A percentile compares a stretch with the other conserved stretches of the same genome.
phyloP scores from a whole-genome alignment of 2,113 vertebrate genomes.

The Cisticola juncidis region DNA sequence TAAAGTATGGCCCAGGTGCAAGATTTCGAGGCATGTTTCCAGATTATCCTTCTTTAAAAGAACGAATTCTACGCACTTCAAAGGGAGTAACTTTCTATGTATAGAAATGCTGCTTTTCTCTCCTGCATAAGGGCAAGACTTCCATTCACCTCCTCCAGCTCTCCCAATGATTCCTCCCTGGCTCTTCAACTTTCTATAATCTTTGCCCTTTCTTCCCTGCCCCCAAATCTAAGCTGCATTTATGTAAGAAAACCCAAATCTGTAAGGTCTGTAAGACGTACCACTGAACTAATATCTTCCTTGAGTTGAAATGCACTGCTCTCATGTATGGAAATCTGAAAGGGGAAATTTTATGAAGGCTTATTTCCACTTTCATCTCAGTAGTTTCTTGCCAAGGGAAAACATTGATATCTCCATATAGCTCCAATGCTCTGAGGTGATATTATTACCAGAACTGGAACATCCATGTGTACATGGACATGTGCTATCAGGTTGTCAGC shows the following conservation, averaged over 20 bases:
- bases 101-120: background rate
- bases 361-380: background rate
- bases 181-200: background rate
- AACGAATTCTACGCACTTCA: background rate
- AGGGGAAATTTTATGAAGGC: background rate
- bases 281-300: background rate
- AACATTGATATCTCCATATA: rapidly evolving
- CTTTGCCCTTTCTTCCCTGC: background rate
- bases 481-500: background rate
- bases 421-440: background rate
- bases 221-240: background rate
- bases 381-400: background rate
- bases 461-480: background rate
- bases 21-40: background rate
- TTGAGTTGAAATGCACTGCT: background rate
- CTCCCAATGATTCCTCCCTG: background rate
- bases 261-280: rapidly evolving
- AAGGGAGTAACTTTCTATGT: background rate
- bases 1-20: background rate
- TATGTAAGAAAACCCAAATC: background rate
- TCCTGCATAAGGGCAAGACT: background rate
- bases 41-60: background rate
- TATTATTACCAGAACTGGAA: background rate
- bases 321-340: background rate
- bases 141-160: background rate